phyloP scores from a whole-genome alignment of 2,888 invertebrate species.

The Camponotus fellah region DNA sequence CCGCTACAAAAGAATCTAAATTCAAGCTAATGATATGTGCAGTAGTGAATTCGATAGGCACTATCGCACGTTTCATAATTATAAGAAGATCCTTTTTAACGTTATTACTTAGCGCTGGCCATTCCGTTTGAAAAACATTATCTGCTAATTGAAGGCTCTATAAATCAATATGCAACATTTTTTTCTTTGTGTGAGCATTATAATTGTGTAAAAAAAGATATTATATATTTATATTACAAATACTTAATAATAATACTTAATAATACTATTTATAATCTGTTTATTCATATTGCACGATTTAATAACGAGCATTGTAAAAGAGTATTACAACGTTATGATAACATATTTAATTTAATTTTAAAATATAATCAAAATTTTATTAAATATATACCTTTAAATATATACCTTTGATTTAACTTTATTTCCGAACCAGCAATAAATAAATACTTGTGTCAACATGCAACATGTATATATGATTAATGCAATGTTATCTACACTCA shows the following conservation, averaged over 20 bases:
- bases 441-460: slow-evolving; percentile 69
- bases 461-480: slow-evolving; percentile 63
- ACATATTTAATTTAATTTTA: background rate
- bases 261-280: background rate
- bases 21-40: slow-evolving; percentile 64
- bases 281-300: background rate
- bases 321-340: background rate
- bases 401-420: slow-evolving; percentile 68
- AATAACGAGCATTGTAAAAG: background rate
- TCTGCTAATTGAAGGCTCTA: slow-evolving; percentile 67
- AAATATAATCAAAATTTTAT: background rate
- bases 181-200: background rate
- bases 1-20: slow-evolving; percentile 66
- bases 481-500: slow-evolving; percentile 39
- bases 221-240: background rate
- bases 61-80: slow-evolving; percentile 63
- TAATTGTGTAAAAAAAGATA: background rate
- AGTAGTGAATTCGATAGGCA: slow-evolving; percentile 63
- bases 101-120: slow-evolving; percentile 50
- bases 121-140: slow-evolving; percentile 66
- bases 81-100: slow-evolving; percentile 57
- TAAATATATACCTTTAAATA: no score
- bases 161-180: background rate
- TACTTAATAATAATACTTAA: background rate
- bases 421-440: slow-evolving; percentile 74